Percentiles rank a stretch among this genome's conserved stretches.
phyloP scores from a whole-genome alignment of 2,888 invertebrate species.

The Junonia oenone region DNA sequence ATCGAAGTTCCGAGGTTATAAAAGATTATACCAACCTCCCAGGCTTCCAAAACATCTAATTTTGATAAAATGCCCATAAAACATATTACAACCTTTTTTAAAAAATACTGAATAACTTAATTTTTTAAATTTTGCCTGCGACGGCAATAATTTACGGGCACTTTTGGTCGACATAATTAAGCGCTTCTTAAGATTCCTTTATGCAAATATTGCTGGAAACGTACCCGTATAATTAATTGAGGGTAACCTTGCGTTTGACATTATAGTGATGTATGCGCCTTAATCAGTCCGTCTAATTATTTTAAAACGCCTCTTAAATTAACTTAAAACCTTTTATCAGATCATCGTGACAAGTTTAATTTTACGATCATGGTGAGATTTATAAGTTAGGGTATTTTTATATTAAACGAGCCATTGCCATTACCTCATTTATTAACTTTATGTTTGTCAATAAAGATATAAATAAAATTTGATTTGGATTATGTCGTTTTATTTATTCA shows the following conservation, averaged over 20 bases:
- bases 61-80: background rate
- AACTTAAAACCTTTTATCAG: slow-evolving; percentile 36
- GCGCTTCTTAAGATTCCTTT: slow-evolving; percentile 68
- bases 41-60: background rate
- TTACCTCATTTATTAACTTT: slow-evolving; percentile 4
- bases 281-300: slow-evolving; percentile 64
- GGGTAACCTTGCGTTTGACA: slow-evolving; percentile 56
- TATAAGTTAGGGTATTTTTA: slow-evolving; percentile 4
- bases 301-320: slow-evolving; percentile 57
- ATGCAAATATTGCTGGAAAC: slow-evolving; percentile 67
- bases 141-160: slow-evolving; percentile 51
- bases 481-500: background rate
- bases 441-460: background rate
- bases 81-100: slow-evolving; percentile 22
- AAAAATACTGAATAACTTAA: slow-evolving; percentile 50
- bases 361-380: slow-evolving; percentile 11
- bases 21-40: background rate
- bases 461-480: background rate
- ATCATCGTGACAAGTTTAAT: slow-evolving; percentile 31
- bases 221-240: slow-evolving; percentile 61
- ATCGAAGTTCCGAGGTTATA: background rate
- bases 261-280: slow-evolving; percentile 64
- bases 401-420: background rate
- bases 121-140: slow-evolving; percentile 46
- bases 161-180: slow-evolving; percentile 52